These are phyloP conservation scores for Podarcis lilfordi DNA, from an alignment of 2,797 vertebrate species.

Conservation along the genomic window DNA sequence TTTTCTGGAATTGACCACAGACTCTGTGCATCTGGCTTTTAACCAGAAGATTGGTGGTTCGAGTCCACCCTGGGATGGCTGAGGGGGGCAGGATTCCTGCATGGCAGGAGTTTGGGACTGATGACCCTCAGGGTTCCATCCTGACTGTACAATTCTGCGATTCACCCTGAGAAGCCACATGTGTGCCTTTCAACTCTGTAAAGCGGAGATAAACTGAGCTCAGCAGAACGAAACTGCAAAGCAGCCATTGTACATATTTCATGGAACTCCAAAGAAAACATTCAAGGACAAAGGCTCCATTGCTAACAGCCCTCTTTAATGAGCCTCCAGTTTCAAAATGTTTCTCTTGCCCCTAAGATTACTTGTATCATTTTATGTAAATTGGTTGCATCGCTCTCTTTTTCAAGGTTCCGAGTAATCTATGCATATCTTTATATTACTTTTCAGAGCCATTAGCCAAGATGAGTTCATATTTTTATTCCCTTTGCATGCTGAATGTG, in stretches of 20 bases:
- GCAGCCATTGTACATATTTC: background rate
- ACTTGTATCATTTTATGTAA: constrained; percentile 66
- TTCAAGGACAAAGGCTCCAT: constrained; percentile 50
- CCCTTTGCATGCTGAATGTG: constrained; percentile 44
- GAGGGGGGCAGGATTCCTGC: no score
- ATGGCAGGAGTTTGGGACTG: no score
- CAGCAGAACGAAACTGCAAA: background rate
- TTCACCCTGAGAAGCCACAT: background rate
- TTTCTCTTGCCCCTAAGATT: constrained; percentile 57
- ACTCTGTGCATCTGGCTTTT: no score
- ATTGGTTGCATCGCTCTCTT: constrained; percentile 60
- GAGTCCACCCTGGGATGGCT: no score
- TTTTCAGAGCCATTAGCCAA: constrained; percentile 64
- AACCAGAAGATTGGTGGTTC: background rate
- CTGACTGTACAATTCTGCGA: no score
- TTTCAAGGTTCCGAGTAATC: constrained; percentile 57
- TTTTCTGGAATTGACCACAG: rapidly evolving
- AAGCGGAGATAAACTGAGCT: background rate
- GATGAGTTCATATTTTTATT: constrained; percentile 68
- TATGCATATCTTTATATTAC: constrained; percentile 61
- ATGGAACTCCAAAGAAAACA: constrained; percentile 45
- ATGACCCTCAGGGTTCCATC: no score
- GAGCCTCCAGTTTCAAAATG: constrained; percentile 49
- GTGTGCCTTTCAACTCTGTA: background rate
- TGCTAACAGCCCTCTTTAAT: constrained; percentile 37